A percentile compares a stretch with the other conserved stretches of the same genome.
These are phyloP conservation scores for Habrosyne pyritoides DNA, from an alignment of 2,888 invertebrate species.

Conservation along the genomic window DNA sequence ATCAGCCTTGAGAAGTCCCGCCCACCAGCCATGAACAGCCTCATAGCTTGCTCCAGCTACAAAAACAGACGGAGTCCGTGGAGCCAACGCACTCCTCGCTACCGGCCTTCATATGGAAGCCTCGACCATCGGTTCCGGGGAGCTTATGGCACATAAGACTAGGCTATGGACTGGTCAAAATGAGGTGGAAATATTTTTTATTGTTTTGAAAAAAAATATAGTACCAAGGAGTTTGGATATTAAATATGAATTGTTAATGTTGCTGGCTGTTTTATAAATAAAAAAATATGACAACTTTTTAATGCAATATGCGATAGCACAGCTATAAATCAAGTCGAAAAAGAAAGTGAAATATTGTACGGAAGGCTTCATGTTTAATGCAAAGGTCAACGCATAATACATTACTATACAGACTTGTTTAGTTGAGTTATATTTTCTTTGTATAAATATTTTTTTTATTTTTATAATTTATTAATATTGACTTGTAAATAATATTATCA, in stretches of 20 bases:
- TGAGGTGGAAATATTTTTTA: constrained; percentile 18
- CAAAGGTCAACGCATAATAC: background rate
- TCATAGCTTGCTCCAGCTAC: constrained; percentile 90
- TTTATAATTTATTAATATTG: background rate
- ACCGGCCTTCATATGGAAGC: constrained; percentile 72
- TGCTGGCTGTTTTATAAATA: too few relatives aligned
- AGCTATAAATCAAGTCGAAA: background rate
- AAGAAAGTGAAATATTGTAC: background rate
- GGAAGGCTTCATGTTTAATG: background rate
- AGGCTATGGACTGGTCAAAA: constrained; percentile 6
- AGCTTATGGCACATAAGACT: constrained; percentile 52
- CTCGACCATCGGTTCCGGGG: constrained; percentile 70
- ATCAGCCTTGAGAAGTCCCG: constrained; percentile 87
- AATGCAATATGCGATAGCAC: background rate
- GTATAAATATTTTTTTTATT: too few relatives aligned
- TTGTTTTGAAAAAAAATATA: constrained; percentile 2
- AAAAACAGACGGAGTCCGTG: constrained; percentile 85
- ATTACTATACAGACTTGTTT: background rate
- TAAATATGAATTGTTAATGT: too few relatives aligned
- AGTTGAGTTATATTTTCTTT: background rate
- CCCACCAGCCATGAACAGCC: constrained; percentile 89
- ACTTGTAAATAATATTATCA: background rate
- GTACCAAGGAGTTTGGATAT: too few relatives aligned
- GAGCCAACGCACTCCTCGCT: constrained; percentile 70
- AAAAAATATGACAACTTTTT: background rate